phyloP scores from a whole-genome alignment of 1,140 invertebrate genomes.

The Mya arenaria region DNA sequence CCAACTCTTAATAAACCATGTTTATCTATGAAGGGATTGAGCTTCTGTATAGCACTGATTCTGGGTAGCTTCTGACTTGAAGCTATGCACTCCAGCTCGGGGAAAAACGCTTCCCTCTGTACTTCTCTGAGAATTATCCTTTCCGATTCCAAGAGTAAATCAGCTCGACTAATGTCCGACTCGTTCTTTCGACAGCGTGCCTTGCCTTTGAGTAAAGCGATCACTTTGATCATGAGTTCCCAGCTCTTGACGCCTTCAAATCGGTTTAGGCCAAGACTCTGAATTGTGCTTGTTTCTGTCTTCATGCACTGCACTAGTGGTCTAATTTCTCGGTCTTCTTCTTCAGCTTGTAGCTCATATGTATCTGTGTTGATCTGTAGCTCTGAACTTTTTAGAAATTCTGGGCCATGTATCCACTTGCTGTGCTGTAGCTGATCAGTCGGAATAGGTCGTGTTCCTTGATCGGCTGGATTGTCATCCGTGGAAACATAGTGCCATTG shows the following conservation, averaged over 20 bases:
- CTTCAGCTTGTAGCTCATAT: slow-evolving; percentile 10
- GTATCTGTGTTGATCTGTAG: background rate
- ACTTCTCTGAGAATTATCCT: too few species aligned
- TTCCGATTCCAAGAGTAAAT: too few species aligned
- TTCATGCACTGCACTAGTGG: slow-evolving; percentile 3
- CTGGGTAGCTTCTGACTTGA: too few species aligned
- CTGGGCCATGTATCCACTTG: slow-evolving; percentile 37
- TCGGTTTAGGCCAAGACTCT: background rate
- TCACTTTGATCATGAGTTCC: too few species aligned
- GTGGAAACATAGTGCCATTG: slow-evolving; percentile 30
- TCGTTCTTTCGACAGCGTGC: too few species aligned
- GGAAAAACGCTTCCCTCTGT: too few species aligned
- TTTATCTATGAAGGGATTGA: slow-evolving; percentile 55
- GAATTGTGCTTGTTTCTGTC: background rate
- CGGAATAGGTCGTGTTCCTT: background rate
- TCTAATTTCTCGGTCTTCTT: slow-evolving; percentile 23
- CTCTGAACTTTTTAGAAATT: background rate
- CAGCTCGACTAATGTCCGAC: too few species aligned
- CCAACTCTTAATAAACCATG: slow-evolving; percentile 54
- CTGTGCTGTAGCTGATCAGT: background rate
- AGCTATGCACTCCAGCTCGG: too few species aligned
- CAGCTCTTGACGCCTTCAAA: too few species aligned
- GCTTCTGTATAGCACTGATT: slow-evolving; percentile 33
- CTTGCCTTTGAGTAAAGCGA: too few species aligned
- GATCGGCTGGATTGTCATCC: slow-evolving; percentile 9